phyloP scores from a whole-genome alignment of 2,888 invertebrate species.

The Chirona hameri region DNA sequence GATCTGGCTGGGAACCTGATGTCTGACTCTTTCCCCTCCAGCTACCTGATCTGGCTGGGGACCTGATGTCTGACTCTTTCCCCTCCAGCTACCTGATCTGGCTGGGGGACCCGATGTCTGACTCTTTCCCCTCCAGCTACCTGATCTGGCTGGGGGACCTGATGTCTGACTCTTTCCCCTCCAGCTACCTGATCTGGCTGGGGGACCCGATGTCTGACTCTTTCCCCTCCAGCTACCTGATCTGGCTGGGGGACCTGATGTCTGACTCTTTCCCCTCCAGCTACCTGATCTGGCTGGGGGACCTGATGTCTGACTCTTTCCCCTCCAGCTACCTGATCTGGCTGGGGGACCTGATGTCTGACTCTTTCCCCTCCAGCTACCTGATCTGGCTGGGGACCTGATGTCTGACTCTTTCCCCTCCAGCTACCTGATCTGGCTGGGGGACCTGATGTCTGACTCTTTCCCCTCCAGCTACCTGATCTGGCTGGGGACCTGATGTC shows the following conservation, averaged over 20 bases:
- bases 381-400: slow-evolving; percentile 90
- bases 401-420: slow-evolving; percentile 45
- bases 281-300: slow-evolving; percentile 90
- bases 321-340: slow-evolving; percentile 74
- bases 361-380: slow-evolving; percentile 56
- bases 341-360: slow-evolving; percentile 74
- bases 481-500: slow-evolving; percentile 80
- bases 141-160: slow-evolving; percentile 92
- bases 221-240: slow-evolving; percentile 63
- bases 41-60: slow-evolving; percentile 91
- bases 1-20: slow-evolving; percentile 88
- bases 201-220: slow-evolving; percentile 62
- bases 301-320: slow-evolving; percentile 55
- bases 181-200: slow-evolving; percentile 87
- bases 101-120: slow-evolving; percentile 74
- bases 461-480: slow-evolving; percentile 67
- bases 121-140: slow-evolving; percentile 56
- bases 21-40: slow-evolving; percentile 44
- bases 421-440: slow-evolving; percentile 91
- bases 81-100: slow-evolving; percentile 74
- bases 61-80: slow-evolving; percentile 55
- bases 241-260: slow-evolving; percentile 87
- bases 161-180: slow-evolving; percentile 45
- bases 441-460: slow-evolving; percentile 59
- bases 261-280: slow-evolving; percentile 48